Evolutionary conservation across 2,888 invertebrate genomes (phyloP).

Genomic region (Perizoma flavofasciatum): DNA sequence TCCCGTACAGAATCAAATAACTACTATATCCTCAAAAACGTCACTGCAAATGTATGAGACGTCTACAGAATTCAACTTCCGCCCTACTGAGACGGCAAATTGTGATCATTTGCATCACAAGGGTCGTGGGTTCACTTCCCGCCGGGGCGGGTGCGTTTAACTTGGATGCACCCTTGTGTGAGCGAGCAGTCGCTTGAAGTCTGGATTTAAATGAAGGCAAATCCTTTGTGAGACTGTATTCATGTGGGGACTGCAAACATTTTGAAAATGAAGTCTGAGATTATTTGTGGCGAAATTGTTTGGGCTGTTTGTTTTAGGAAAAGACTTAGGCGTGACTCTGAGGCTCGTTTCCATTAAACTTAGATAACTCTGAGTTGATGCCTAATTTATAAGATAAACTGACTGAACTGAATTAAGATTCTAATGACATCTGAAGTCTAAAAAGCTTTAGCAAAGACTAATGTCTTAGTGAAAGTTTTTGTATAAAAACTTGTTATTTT

Average conservation of each 20-base stretch:
- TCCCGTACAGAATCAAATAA: conserved; percentile 11
- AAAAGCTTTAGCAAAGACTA: too few relatives aligned
- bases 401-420: too few relatives aligned
- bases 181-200: conserved; percentile 13
- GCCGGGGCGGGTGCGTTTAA: conserved; percentile 30
- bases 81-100: conserved; percentile 42
- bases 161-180: conserved; percentile 24
- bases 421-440: too few relatives aligned
- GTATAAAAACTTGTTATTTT: too few relatives aligned
- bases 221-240: conserved; percentile 18
- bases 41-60: conserved; percentile 23
- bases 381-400: too few relatives aligned
- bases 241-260: neutral
- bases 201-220: conserved; percentile 15
- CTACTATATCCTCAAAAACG: conserved; percentile 10
- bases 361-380: too few relatives aligned
- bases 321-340: too few relatives aligned
- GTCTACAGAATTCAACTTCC: conserved; percentile 22
- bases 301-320: too few relatives aligned
- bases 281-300: too few relatives aligned
- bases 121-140: conserved; percentile 46
- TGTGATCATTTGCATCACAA: conserved; percentile 60
- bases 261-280: too few relatives aligned
- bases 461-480: too few relatives aligned
- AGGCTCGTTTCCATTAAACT: too few relatives aligned